Evolutionary conservation across 30 jellyfish, hydroid and myxozoan genomes (phyloP).

Genomic region (Pelagia noctiluca): DNA sequence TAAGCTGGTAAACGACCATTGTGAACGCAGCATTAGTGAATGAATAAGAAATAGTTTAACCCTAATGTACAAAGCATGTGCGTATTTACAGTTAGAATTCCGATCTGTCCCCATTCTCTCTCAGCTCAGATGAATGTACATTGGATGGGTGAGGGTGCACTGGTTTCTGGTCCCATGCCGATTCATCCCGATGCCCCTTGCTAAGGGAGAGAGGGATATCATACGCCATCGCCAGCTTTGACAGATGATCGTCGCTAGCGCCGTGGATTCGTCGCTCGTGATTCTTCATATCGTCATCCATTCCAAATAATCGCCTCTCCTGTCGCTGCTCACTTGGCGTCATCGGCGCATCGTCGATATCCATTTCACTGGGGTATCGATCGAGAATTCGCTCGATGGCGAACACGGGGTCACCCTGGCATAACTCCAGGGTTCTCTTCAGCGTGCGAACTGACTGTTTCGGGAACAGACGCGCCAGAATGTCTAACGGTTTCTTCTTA

Average conservation of each 20-base stretch:
- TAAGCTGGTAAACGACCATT: too few species aligned
- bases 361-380: constrained; percentile 81
- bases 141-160: constrained; percentile 34
- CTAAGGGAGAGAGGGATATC: constrained; percentile 87
- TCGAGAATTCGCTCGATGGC: constrained; percentile 93
- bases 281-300: constrained; percentile 35
- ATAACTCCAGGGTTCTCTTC: constrained; percentile 72
- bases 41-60: too few species aligned
- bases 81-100: constrained; percentile 58
- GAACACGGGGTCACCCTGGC: constrained; percentile 94
- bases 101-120: constrained; percentile 49
- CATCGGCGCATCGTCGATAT: constrained; percentile 51
- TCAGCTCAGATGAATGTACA: constrained; percentile 37
- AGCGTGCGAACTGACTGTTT: constrained; percentile 74
- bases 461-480: constrained; percentile 92
- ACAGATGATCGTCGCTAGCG: constrained; percentile 88
- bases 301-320: constrained; percentile 29
- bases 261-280: constrained; percentile 65
- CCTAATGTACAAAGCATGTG: too few species aligned
- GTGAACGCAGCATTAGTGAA: too few species aligned
- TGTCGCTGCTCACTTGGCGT: constrained; percentile 41
- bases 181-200: constrained; percentile 54
- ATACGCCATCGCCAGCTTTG: constrained; percentile 94
- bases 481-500: constrained; percentile 85
- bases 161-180: constrained; percentile 64